Percentiles rank a stretch among this genome's conserved stretches.
phyloP scores from a whole-genome alignment of 2,113 vertebrate species.

The Alethe diademata region DNA sequence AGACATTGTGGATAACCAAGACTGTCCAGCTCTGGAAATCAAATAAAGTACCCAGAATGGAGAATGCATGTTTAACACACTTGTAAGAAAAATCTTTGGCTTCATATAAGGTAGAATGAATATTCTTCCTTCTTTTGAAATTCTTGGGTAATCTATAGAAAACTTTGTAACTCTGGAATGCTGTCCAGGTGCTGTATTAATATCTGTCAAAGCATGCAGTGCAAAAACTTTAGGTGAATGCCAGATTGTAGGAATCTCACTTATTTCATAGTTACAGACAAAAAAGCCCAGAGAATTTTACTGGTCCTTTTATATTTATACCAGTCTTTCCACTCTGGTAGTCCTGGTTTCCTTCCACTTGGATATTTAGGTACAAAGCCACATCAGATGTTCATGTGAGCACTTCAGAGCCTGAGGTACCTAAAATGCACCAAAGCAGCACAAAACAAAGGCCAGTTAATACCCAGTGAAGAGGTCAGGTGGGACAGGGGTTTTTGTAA shows the following conservation, averaged over 20 bases:
- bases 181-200: not conserved
- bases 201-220: not conserved
- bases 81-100: not conserved
- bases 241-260: not conserved
- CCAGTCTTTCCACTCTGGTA: not conserved
- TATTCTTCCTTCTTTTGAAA: not conserved
- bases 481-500: not conserved
- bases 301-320: not conserved
- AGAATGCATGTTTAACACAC: not conserved
- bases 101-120: not conserved
- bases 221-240: not conserved
- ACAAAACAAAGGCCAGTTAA: not conserved
- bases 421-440: not conserved
- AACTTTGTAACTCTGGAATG: not conserved
- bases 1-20: conserved; percentile 5
- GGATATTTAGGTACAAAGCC: not conserved
- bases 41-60: not conserved
- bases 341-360: not conserved
- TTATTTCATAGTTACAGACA: not conserved
- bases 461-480: accelerated
- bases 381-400: not conserved
- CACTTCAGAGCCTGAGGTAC: not conserved
- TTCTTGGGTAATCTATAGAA: not conserved
- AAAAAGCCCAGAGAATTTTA: not conserved
- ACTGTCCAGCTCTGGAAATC: not conserved